Evolutionary conservation across 2,888 invertebrate genomes (phyloP).

Genomic region (Coelinius sp.): DNA sequence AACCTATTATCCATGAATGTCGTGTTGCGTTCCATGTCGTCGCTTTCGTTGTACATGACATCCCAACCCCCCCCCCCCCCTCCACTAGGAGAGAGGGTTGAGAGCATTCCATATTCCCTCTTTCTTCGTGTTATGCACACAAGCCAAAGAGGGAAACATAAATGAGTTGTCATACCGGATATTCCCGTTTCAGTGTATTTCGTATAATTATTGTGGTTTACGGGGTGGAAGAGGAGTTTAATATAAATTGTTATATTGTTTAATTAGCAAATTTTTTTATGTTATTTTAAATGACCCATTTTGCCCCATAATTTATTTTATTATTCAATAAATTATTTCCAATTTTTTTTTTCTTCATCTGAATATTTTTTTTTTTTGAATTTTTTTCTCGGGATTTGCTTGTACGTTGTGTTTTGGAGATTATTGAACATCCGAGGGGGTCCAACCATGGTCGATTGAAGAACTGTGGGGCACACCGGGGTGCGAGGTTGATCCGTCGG

Average conservation of each 20-base stretch:
- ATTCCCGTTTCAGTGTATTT: slow-evolving; percentile 6
- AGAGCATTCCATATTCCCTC: not conserved
- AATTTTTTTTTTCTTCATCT: not conserved
- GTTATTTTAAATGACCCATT: too few relatives aligned
- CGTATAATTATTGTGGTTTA: not conserved
- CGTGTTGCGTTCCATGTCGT: slow-evolving; percentile 24
- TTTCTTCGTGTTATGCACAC: not conserved
- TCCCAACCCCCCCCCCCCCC: not conserved
- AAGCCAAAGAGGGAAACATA: slow-evolving; percentile 4
- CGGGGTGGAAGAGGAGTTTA: not conserved
- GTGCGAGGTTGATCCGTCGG: slow-evolving; percentile 19
- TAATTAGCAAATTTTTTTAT: too few relatives aligned
- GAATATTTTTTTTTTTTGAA: not conserved
- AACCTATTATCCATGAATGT: slow-evolving; percentile 40
- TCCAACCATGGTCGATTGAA: slow-evolving; percentile 24
- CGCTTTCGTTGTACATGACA: slow-evolving; percentile 20
- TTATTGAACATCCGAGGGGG: not conserved
- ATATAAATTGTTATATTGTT: not conserved
- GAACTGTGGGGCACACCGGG: not conserved
- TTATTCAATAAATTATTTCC: too few relatives aligned
- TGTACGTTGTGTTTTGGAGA: not conserved
- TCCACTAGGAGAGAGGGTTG: not conserved
- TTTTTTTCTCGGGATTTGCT: not conserved
- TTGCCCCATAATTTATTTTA: too few relatives aligned
- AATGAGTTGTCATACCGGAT: slow-evolving; percentile 20